Base-by-base conservation (phyloP, 2,797 vertebrate genomes). In the Valencia hispanica region DNA sequence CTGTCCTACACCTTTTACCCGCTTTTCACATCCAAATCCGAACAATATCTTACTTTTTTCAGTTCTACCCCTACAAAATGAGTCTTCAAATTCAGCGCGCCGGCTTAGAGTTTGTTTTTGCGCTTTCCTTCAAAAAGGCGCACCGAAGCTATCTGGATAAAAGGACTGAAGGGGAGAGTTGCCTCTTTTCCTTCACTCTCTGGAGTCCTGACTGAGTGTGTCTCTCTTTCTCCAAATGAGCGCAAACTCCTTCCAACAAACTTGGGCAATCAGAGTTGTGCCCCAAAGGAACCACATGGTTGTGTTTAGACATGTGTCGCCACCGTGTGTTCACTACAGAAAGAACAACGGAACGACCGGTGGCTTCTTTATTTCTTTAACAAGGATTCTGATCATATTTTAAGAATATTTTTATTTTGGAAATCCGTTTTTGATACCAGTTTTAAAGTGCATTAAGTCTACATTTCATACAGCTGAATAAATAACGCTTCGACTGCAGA, bases 1-100 rank as follows among this genome's bases (percentile, higher is more conserved):
- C 76, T 87, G 84, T 70, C 80, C 80, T 74, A 63, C 84, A 83
- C 71, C 84, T 75, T 25, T n/a, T 59, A 71, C 39, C 76, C 79
- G 80, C 70, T 90, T 78, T 86, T 91, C 91, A 94, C 95, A 95
- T 95, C 95, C 95, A 95, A 92, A 83, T 57, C 27, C 65, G 68
- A 77, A 68, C 83, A 76, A 66, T 84, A 66, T 73, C 80, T 50
- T 36, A 88, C n/a, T n/a, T n/a, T n/a, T n/a, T 70, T n/a, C 41
- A 78, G 69, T 7, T 15, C n/a, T 27, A 6, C 55, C 14, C 36
- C 70, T 53, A 20, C 51, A 73, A 78, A 48, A 30, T 78, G 59
- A 12, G 30, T 65, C 43, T 69, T 27, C 66, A 78, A 72, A 20
- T 6, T 73, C 66, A 66, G 45, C 41, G 65, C 18, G 25, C 66